These are phyloP conservation scores for Rhagologus leucostigma DNA, from an alignment of 2,113 vertebrate genomes.

Conservation along the genomic window DNA sequence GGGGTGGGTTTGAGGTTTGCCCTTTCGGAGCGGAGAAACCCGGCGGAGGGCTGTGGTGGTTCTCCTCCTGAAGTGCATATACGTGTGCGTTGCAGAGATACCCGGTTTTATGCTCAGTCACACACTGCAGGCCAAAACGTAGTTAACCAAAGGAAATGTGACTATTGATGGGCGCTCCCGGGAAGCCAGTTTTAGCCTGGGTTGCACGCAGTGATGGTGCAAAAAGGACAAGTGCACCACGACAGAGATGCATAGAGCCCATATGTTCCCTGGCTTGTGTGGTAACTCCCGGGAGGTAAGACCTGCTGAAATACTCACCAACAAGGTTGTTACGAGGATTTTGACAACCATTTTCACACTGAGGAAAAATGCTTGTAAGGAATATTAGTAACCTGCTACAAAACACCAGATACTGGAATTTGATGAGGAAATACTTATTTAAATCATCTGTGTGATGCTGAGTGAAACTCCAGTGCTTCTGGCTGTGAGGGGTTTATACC, in stretches of 20 bases:
- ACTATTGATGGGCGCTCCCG: neutral
- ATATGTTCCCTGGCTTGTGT: neutral
- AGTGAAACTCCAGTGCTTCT: neutral
- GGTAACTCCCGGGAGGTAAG: neutral
- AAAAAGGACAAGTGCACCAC: neutral
- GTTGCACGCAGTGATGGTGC: neutral
- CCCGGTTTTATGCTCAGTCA: neutral
- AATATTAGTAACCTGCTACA: neutral
- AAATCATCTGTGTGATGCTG: neutral
- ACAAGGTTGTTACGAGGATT: neutral
- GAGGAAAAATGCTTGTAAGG: neutral
- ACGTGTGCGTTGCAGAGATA: neutral
- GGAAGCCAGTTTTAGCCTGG: neutral
- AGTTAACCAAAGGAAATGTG: neutral
- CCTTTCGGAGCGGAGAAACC: neutral
- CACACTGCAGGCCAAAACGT: slow-evolving; percentile 26
- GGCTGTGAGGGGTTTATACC: neutral
- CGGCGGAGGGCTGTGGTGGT: neutral
- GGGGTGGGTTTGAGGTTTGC: neutral
- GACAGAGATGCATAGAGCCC: neutral
- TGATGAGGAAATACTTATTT: neutral
- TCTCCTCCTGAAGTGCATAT: neutral
- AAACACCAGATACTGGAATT: neutral
- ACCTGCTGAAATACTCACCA: neutral
- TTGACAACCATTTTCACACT: neutral